Evolutionary conservation across 2,113 vertebrate species (phyloP).

Genomic region (Haemorhous mexicanus): DNA sequence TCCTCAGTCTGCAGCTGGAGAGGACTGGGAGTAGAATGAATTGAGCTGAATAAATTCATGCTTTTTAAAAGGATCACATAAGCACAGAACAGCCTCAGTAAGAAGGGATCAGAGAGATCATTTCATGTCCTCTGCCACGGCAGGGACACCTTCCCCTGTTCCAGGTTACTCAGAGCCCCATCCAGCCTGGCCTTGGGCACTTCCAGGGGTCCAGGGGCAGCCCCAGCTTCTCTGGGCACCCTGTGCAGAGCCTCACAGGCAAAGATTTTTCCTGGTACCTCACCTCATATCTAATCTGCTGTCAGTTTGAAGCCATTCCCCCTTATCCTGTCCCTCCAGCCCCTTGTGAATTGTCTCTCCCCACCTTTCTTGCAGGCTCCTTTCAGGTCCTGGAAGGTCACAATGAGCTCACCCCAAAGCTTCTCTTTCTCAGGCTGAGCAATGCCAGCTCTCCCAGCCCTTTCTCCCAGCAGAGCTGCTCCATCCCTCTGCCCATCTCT

Average conservation of each 20-base stretch:
- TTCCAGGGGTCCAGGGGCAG: neutral
- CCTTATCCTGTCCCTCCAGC: neutral
- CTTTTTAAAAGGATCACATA: neutral
- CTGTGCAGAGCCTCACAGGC: neutral
- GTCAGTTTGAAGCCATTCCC: neutral
- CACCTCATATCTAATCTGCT: too few relatives aligned
- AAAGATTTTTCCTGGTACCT: neutral
- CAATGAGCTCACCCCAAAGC: accelerated
- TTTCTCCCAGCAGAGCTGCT: neutral
- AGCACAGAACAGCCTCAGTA: accelerated
- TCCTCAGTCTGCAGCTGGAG: neutral
- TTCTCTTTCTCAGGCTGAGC: neutral
- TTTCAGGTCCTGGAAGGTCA: neutral
- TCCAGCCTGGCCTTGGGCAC: neutral
- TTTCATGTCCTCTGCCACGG: accelerated
- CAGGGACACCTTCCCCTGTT: accelerated
- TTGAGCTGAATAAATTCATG: accelerated
- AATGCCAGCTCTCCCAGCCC: neutral
- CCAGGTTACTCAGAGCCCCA: accelerated
- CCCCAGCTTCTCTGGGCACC: neutral
- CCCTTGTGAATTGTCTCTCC: too few relatives aligned
- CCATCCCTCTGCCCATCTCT: neutral
- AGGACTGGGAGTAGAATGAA: neutral
- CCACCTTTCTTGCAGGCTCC: neutral
- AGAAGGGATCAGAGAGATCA: neutral